Conservation (phyloP, 1,140 invertebrate genomes). For the Sarcophaga bullata region DNA sequence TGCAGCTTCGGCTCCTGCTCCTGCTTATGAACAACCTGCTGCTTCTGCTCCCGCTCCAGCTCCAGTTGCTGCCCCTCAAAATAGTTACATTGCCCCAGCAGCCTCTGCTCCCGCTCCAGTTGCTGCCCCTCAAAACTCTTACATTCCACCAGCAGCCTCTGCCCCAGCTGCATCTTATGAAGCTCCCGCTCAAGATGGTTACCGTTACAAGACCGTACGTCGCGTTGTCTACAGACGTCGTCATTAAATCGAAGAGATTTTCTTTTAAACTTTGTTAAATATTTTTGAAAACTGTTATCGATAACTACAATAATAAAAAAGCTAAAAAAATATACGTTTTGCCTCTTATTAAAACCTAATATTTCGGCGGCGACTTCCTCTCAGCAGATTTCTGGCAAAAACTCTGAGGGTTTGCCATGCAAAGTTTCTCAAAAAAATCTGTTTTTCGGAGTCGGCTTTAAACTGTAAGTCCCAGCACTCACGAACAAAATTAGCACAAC, state of each 20-base stretch:
- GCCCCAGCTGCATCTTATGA: conserved; percentile 39
- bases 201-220: conserved; percentile 46
- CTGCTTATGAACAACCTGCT: neutral
- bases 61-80: conserved; percentile 4
- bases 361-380: no score
- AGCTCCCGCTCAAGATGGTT: conserved; percentile 39
- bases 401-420: no score
- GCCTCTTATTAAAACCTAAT: no score
- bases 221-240: conserved; percentile 57
- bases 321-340: no score
- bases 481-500: no score
- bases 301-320: no score
- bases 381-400: no score
- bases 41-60: conserved; percentile 45
- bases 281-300: no score
- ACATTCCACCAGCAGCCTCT: conserved; percentile 36
- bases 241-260: neutral
- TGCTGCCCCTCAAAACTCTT: conserved; percentile 36
- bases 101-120: conserved; percentile 46
- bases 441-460: no score
- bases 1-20: conserved; percentile 44
- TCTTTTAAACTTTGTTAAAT: no score
- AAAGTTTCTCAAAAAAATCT: no score
- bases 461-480: no score
- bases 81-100: conserved; percentile 31